Conservation (phyloP, 2,113 vertebrate genomes). For the Cinclus cinclus region DNA sequence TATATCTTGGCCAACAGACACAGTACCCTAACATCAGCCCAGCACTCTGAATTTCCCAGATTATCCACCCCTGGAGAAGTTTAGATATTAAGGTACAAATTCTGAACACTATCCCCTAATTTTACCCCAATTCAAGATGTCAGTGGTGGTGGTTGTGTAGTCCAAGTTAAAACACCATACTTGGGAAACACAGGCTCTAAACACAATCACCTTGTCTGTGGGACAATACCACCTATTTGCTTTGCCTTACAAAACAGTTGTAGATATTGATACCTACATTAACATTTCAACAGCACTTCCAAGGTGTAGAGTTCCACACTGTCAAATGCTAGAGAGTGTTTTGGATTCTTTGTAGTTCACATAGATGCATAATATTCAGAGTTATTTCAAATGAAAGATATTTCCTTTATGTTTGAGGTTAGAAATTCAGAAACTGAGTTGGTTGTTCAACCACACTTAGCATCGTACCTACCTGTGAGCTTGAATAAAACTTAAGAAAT, state of each 20-base stretch:
- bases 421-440: background rate
- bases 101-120: background rate
- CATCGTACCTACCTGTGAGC: background rate
- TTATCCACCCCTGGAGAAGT: background rate
- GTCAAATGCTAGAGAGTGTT: background rate
- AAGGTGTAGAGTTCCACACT: background rate
- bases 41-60: background rate
- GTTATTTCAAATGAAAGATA: background rate
- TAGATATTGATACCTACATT: background rate
- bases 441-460: background rate
- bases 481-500: background rate
- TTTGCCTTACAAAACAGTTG: background rate
- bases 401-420: background rate
- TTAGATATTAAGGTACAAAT: background rate
- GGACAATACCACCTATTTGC: background rate
- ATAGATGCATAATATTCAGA: background rate
- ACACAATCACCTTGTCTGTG: background rate
- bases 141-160: rapidly evolving
- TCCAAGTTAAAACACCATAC: background rate
- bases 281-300: background rate
- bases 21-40: background rate
- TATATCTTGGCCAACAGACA: background rate
- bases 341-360: background rate
- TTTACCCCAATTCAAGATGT: background rate
- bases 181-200: background rate